Evolutionary conservation across 2,113 vertebrate species (phyloP), one percentile per base, ranked within the genome.

Genomic region (Cyphomyrus plagiostoma): DNA sequence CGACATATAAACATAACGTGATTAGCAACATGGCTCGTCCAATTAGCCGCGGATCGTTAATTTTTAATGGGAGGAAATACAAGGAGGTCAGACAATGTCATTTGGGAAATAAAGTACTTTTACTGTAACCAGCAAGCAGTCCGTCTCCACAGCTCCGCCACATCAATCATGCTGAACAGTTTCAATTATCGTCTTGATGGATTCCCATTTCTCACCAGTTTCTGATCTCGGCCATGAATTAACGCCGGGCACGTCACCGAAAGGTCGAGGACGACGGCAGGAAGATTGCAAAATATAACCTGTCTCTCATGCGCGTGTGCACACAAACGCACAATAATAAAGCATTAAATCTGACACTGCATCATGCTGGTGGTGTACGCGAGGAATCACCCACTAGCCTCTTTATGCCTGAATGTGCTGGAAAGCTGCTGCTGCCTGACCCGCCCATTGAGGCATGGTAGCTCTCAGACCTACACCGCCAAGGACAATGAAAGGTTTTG

Each of bases 1-100:
- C 58, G 89, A 89, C 91, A 91, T 88, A 90, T 89, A 74, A 88
- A 88, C 39, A 30, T 35, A 58, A 91, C 62, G 30, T 91, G 88
- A 92, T 89, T 88, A 62, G 89, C 58, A 87, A 89, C 90, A 86
- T 89, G 84, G 91, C 90, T 90, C 89, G 90, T 92, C 86, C 89
- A 91, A 92, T 93, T 93, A 93, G 90, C 92, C 74, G 56, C 84
- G 89, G 70, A 39, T 88, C 87, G 89, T 92, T 90, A 88, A 90
- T 88, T 90, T 91, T 93, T 90, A 92, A 92, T 90, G 90, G 89
- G 88, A 49, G 48, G 5, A 88, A 91, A 91, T 89, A 89, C 39
- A 13, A 39, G 48, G 88, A 92, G 91, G 92, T 93, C 91, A 91
- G 45, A 58, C 92, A 92, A 93, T 88, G 92, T 93, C 89, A 89